Percentiles rank a stretch among this genome's conserved stretches.
Conservation (phyloP, 2,888 invertebrate species). For the Agrochola lychnidis region DNA sequence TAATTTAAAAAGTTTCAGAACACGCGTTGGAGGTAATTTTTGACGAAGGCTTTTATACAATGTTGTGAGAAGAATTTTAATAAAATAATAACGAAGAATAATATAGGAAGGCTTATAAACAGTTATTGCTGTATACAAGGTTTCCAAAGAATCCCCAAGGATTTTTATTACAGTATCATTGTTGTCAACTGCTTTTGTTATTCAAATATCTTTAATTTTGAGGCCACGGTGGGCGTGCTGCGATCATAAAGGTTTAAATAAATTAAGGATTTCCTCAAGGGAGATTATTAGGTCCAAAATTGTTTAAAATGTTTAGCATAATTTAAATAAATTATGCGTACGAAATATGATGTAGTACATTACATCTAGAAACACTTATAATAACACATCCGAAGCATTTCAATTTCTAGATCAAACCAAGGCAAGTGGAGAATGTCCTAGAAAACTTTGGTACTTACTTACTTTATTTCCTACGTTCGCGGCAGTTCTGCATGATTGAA, state of each 20-base stretch:
- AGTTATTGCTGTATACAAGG: conserved; percentile 31
- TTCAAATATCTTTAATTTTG: conserved; percentile 33
- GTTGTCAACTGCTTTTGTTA: conserved; percentile 42
- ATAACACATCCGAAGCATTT: conserved; percentile 3
- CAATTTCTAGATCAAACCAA: conserved; percentile 11
- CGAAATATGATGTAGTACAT: neutral
- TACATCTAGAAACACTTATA: neutral
- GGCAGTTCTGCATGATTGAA: conserved; percentile 46
- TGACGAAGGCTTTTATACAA: neutral
- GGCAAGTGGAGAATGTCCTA: conserved; percentile 14
- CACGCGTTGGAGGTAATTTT: conserved; percentile 42
- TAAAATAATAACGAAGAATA: conserved; percentile 50
- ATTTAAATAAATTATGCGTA: neutral
- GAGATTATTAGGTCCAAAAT: conserved; percentile 8
- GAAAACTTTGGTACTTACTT: conserved; percentile 47
- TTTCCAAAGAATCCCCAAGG: conserved; percentile 16
- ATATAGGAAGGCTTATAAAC: conserved; percentile 4
- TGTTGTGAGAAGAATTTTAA: conserved; percentile 42
- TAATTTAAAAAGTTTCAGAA: conserved; percentile 68
- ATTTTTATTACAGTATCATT: conserved; percentile 21
- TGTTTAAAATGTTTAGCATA: neutral
- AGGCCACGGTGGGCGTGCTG: neutral
- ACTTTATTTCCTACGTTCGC: conserved; percentile 21
- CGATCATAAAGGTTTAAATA: conserved; percentile 1
- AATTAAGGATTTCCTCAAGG: conserved; percentile 21